Conservation (phyloP, 2,113 vertebrate species). For the Setophaga kirtlandii region DNA sequence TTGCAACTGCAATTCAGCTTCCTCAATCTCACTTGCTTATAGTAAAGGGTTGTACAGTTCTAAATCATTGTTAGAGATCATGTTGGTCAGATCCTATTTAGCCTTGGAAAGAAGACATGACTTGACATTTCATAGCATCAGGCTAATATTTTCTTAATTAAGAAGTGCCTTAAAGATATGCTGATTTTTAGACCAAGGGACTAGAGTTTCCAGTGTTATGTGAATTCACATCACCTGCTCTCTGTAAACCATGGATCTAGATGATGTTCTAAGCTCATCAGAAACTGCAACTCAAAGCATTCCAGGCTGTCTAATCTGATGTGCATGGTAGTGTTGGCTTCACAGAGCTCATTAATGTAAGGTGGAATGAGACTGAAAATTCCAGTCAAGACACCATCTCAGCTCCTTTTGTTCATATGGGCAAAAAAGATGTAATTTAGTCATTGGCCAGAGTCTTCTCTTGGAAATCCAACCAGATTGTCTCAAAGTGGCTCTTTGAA, state of each 20-base stretch:
- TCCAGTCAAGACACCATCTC: background rate
- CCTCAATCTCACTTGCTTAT: background rate
- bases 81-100: background rate
- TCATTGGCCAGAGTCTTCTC: background rate
- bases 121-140: background rate
- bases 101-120: background rate
- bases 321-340: background rate
- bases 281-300: background rate
- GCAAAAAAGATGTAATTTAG: background rate
- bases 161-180: background rate
- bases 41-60: background rate
- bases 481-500: background rate
- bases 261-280: background rate
- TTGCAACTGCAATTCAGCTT: background rate
- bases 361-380: background rate
- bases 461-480: background rate
- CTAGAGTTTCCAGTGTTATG: background rate
- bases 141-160: background rate
- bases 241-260: background rate
- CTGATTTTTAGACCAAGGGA: background rate
- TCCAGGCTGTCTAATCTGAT: background rate
- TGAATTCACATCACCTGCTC: background rate
- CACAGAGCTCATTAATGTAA: background rate
- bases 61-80: background rate
- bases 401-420: background rate